phyloP scores from a whole-genome alignment of 2,888 invertebrate genomes.

The Micropterix aruncella region DNA sequence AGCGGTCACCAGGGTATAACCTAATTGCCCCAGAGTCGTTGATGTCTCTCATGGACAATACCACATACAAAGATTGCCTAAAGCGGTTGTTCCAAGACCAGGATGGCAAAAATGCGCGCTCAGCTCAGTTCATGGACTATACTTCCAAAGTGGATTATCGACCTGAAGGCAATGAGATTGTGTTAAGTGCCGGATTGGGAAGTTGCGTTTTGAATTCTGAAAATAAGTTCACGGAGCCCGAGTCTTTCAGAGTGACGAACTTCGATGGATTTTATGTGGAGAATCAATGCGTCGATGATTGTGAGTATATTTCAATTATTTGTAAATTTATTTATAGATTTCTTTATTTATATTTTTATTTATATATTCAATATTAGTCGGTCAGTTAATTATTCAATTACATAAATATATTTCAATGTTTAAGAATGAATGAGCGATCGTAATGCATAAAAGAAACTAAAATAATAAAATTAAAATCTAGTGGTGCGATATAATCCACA shows the following conservation, averaged over 20 bases:
- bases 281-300: slow-evolving; percentile 60
- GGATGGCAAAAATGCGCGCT: slow-evolving; percentile 17
- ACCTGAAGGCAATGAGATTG: slow-evolving; percentile 22
- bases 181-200: slow-evolving; percentile 29
- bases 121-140: slow-evolving; percentile 21
- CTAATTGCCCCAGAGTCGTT: slow-evolving; percentile 52
- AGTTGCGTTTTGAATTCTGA: slow-evolving; percentile 57
- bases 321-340: not conserved
- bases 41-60: slow-evolving; percentile 38
- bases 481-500: too few species aligned
- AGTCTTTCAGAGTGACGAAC: slow-evolving; percentile 60
- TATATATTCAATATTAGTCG: too few species aligned
- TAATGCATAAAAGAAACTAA: too few species aligned
- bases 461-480: too few species aligned
- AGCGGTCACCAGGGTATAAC: slow-evolving; percentile 60
- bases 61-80: slow-evolving; percentile 55
- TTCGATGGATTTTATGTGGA: slow-evolving; percentile 72
- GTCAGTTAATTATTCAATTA: too few species aligned
- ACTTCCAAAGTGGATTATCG: slow-evolving; percentile 5
- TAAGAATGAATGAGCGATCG: too few species aligned
- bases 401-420: too few species aligned
- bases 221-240: slow-evolving; percentile 61
- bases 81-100: slow-evolving; percentile 20
- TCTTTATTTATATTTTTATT: too few species aligned
- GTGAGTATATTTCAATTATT: slow-evolving; percentile 24